Base-by-base conservation (phyloP, 2,888 invertebrate genomes). In the Drosophila greeni region DNA sequence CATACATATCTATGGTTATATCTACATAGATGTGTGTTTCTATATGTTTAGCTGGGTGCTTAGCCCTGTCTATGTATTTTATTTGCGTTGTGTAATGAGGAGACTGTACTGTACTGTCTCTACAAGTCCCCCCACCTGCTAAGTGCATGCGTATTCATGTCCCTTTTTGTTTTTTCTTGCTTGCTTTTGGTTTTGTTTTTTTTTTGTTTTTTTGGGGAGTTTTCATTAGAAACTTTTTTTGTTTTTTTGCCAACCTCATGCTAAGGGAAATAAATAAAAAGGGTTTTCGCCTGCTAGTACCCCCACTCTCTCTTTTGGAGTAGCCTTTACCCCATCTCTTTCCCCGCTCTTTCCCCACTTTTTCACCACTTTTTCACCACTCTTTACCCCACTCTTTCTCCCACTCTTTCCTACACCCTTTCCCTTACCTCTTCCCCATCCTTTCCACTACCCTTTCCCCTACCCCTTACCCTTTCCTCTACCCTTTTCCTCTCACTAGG, bases 221-320 rank as follows among this genome's bases (percentile, higher is more conserved):
- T 80, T 84, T 76, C 81, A 80, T 82, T 82, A 74, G 81, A 79
- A 79, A 80, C 56, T 70, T 70, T 76, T 79, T 81, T 20, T 20
- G 20, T 20, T 9, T 18, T 42, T 42, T 42, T 42, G 79, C 75
- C 82, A 77, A 72, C 75, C 75, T 81, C 62, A 78, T 81, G 74
- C 72, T 74, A 54, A 57, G 77, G 69, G 18, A 18, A 37, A 81
- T 77, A 81, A 16, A 73, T 73, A 84, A 82, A 82, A 79, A 84
- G 77, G 85, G 83, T 70, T 84, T 72, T 84, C 56, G 36, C 45
- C 39, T 37, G 18, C n/a, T n/a, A n/a, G n/a, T n/a, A n/a, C n/a
- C n/a, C n/a, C n/a, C n/a, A n/a, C n/a, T n/a, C n/a, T n/a, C n/a
- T n/a, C n/a, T n/a, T n/a, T n/a, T n/a, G n/a, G n/a, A n/a, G n/a